Evolutionary conservation across 1,140 invertebrate species (phyloP), one percentile per base, ranked within the genome.

Genomic region (Drosophila yakuba): DNA sequence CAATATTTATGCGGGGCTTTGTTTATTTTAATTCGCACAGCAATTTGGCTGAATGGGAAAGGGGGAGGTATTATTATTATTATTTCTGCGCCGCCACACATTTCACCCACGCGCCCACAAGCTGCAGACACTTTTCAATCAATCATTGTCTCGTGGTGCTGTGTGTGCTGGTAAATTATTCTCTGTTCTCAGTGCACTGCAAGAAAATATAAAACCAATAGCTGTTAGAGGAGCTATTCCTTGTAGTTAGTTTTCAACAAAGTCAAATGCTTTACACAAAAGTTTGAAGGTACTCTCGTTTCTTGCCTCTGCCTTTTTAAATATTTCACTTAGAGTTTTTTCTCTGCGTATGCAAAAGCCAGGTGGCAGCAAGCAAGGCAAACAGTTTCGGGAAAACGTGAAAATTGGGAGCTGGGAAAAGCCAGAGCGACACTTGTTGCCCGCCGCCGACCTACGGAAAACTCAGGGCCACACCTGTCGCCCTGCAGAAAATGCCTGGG

Each of bases 361-460:
- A 15, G 14, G 12, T 11, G 41, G n/a, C 20, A 20, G 7, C 35
- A 43, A 50, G 54, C 59, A 52, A 52, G 20, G 20, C 64, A 68
- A 68, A 68, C 64, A 52, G 20, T 36, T 28, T 38, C 28, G 28
- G n/a, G 61, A 67, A 61, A 62, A 67, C 45, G 32, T 35, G 64
- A 36, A 59, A 68, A 60, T 48, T 54, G 23, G 32, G 38, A 60
- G 58, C 39, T 68, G 41, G 28, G 23, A 57, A 62, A 56, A 23
- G 23, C 23, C 57, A 54, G 68, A 15, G 12, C 51, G 60, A 44
- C 77, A 85, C 80, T 84, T 84, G 80, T 84, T 84, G 80, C 80
- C 80, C 44, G 57, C 43, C 78, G 47, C 56, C 50, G 54, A 60
- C 35, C 43, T 39, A 44, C 39, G 44, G 41, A 51, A 80, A 75